A percentile compares a stretch with the other conserved stretches of the same genome.
These are phyloP conservation scores for Drosophila mayaguana DNA, from an alignment of 2,888 invertebrate species.

Conservation along the genomic window DNA sequence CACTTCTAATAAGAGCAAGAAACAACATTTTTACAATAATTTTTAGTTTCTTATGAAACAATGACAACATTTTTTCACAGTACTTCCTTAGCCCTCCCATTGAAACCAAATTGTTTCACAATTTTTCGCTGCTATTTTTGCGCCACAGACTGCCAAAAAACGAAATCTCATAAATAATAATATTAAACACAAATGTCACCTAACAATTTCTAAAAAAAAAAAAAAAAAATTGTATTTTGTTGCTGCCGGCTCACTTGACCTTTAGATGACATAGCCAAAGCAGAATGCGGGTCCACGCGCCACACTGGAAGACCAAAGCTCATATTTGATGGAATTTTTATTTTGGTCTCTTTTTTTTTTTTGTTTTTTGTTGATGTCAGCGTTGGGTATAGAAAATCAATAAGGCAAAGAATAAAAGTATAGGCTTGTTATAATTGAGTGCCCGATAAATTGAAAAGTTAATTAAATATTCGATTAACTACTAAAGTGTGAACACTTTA, in stretches of 20 bases:
- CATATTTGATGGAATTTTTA: conserved; percentile 10
- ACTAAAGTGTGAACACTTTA: conserved; percentile 3
- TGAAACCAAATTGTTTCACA: conserved; percentile 1
- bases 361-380: conserved; percentile 33
- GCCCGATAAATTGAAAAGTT: conserved; percentile 3
- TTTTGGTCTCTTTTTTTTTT: conserved; percentile 5
- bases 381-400: conserved; percentile 41
- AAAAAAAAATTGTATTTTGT: neutral
- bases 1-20: neutral
- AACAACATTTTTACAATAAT: neutral
- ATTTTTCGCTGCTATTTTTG: conserved; percentile 38
- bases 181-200: conserved; percentile 42
- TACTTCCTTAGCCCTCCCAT: conserved; percentile 20
- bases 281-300: conserved; percentile 35
- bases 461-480: conserved; percentile 1
- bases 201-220: conserved; percentile 28
- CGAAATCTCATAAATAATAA: conserved; percentile 47
- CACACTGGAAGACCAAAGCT: conserved; percentile 68
- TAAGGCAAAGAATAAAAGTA: conserved; percentile 7
- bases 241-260: conserved; percentile 57
- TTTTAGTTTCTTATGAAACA: neutral
- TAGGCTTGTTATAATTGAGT: conserved; percentile 2
- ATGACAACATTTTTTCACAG: neutral
- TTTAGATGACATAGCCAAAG: conserved; percentile 70
- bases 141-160: conserved; percentile 18